Evolutionary conservation across 30 jellyfish, hydroid and myxozoan genomes (phyloP).

Genomic region (Cassiopea andromeda): DNA sequence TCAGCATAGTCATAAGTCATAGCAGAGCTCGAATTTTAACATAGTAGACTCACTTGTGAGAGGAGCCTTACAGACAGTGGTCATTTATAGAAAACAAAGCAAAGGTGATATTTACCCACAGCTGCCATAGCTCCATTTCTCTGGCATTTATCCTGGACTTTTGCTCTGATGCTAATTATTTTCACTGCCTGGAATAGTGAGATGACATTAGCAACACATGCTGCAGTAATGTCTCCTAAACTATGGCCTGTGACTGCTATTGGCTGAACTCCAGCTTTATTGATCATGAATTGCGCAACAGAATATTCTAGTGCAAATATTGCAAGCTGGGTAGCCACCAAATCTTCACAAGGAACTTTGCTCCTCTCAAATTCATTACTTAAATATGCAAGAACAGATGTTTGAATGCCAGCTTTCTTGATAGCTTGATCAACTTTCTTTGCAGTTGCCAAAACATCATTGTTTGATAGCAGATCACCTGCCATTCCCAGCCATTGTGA

Average conservation of each 20-base stretch:
- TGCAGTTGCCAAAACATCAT: neutral
- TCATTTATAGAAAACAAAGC: neutral
- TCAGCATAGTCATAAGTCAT: too few species aligned
- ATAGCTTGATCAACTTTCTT: conserved; percentile 11
- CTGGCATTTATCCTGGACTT: conserved; percentile 33
- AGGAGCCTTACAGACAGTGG: too few species aligned
- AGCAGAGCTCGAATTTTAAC: too few species aligned
- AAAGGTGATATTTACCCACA: conserved; percentile 31
- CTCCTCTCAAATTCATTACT: neutral
- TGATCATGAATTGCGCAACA: conserved; percentile 32
- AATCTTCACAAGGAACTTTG: neutral
- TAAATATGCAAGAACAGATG: conserved; percentile 19
- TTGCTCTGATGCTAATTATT: conserved; percentile 34
- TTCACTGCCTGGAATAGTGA: conserved; percentile 28
- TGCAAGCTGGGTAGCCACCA: conserved; percentile 30
- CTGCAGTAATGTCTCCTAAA: conserved; percentile 69
- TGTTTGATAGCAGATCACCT: neutral
- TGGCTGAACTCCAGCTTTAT: conserved; percentile 30
- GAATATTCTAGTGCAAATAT: conserved; percentile 58
- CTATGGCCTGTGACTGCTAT: conserved; percentile 52
- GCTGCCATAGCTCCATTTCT: conserved; percentile 62
- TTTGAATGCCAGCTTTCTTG: neutral
- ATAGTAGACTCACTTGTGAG: too few species aligned
- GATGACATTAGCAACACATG: conserved; percentile 47
- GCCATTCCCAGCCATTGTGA: conserved; percentile 60